Percentiles rank a stretch among this genome's conserved stretches.
Conservation (phyloP, 2,888 invertebrate genomes). For the Ariolimax columbianus region DNA sequence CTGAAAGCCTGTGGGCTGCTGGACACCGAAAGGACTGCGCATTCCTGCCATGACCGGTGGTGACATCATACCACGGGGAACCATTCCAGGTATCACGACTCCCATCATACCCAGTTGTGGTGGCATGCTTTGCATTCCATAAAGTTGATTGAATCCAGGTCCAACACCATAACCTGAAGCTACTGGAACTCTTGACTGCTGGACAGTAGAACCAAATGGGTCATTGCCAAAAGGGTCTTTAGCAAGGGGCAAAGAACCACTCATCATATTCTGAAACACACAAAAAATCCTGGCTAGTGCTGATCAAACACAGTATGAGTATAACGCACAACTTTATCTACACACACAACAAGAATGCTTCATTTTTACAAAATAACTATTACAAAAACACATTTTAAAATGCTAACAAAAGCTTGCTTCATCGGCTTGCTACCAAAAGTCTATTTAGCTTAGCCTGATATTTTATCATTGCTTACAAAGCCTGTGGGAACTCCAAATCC, state of each 20-base stretch:
- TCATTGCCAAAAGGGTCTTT: slow-evolving; percentile 63
- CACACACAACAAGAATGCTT: no score
- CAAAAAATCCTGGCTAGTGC: slow-evolving; percentile 2
- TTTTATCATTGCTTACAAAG: slow-evolving; percentile 23
- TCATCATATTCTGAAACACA: slow-evolving; percentile 30
- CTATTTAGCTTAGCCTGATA: no score
- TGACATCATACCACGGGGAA: slow-evolving; percentile 43
- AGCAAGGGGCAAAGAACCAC: slow-evolving; percentile 53
- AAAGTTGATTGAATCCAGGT: slow-evolving; percentile 17
- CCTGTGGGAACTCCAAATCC: slow-evolving; percentile 8
- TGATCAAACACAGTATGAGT: neutral
- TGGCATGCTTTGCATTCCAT: slow-evolving; percentile 39
- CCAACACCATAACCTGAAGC: slow-evolving; percentile 31
- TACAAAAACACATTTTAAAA: no score
- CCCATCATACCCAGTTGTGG: slow-evolving; percentile 29
- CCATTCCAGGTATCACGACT: neutral
- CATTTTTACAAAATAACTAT: no score
- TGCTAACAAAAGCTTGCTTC: no score
- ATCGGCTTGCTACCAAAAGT: no score
- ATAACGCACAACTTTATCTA: neutral
- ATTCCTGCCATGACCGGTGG: slow-evolving; percentile 47
- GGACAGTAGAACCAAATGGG: slow-evolving; percentile 55
- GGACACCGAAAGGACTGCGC: slow-evolving; percentile 47
- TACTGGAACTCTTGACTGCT: slow-evolving; percentile 23
- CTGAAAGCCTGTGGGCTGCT: slow-evolving; percentile 44